Evolutionary conservation across 35 echinoderm and acorn worm genomes (phyloP).

Genomic region (Hemicentrotus pulcherrimus): DNA sequence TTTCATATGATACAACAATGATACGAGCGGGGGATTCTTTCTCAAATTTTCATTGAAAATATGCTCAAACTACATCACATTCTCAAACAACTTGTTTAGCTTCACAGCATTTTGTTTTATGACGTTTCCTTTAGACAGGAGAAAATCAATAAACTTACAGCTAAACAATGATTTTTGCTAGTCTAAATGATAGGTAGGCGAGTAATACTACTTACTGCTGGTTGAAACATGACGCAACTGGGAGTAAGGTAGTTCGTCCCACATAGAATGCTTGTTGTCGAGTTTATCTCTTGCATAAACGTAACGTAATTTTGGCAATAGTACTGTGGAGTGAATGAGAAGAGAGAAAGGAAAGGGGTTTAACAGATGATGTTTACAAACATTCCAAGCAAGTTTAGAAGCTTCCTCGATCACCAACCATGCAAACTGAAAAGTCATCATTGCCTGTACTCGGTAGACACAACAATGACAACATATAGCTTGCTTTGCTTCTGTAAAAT

Average conservation of each 20-base stretch:
- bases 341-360: not conserved
- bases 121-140: not conserved
- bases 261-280: not conserved
- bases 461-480: not conserved
- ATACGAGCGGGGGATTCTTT: not conserved
- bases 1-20: not conserved
- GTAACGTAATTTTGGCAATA: constrained; percentile 42
- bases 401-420: not conserved
- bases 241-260: not conserved
- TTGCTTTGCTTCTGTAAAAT: not conserved
- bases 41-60: not conserved
- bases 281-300: not conserved
- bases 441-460: not conserved
- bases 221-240: not conserved
- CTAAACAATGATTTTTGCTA: not conserved
- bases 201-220: not conserved
- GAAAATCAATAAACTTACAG: not conserved
- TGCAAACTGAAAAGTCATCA: not conserved
- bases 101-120: not conserved
- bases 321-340: not conserved
- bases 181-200: not conserved
- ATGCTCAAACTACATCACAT: not conserved
- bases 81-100: not conserved
- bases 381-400: not conserved
- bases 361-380: constrained; percentile 13